These are phyloP conservation scores for Dolichomitus sp. DNA, from an alignment of 2,888 invertebrate species.

Conservation along the genomic window DNA sequence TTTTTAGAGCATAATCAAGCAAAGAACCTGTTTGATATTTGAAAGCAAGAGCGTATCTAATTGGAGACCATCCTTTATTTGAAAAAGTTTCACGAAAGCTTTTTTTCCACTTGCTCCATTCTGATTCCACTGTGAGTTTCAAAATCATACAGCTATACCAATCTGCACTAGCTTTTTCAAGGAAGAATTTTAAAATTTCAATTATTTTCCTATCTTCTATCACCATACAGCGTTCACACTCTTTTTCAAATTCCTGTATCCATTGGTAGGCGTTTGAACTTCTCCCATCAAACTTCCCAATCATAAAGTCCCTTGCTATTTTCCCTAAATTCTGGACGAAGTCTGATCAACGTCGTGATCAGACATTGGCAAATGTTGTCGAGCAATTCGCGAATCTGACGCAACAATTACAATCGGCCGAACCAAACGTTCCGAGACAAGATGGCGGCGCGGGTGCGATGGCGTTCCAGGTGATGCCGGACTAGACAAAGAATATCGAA, in stretches of 20 bases:
- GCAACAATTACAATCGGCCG: no score
- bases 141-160: slow-evolving; percentile 72
- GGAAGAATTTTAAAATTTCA: slow-evolving; percentile 67
- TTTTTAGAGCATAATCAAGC: slow-evolving; percentile 41
- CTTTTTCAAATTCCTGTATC: slow-evolving; percentile 27
- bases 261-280: slow-evolving; percentile 49
- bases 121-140: slow-evolving; percentile 68
- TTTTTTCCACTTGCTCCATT: slow-evolving; percentile 68
- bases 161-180: slow-evolving; percentile 66
- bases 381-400: slow-evolving; percentile 26
- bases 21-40: slow-evolving; percentile 54
- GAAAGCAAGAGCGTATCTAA: slow-evolving; percentile 71
- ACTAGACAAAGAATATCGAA: slow-evolving; percentile 38
- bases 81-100: slow-evolving; percentile 73
- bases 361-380: slow-evolving; percentile 2
- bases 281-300: slow-evolving; percentile 54
- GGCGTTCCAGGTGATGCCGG: slow-evolving; percentile 46
- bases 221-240: slow-evolving; percentile 15
- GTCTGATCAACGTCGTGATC: no score
- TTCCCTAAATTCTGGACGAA: slow-evolving; percentile 27
- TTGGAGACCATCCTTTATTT: slow-evolving; percentile 73
- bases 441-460: slow-evolving; percentile 17
- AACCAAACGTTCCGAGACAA: slow-evolving; percentile 3
- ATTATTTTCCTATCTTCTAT: slow-evolving; percentile 56
- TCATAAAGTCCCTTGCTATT: slow-evolving; percentile 44